Conservation (phyloP, 2,888 invertebrate genomes). For the Drosophila trichaetosa region DNA sequence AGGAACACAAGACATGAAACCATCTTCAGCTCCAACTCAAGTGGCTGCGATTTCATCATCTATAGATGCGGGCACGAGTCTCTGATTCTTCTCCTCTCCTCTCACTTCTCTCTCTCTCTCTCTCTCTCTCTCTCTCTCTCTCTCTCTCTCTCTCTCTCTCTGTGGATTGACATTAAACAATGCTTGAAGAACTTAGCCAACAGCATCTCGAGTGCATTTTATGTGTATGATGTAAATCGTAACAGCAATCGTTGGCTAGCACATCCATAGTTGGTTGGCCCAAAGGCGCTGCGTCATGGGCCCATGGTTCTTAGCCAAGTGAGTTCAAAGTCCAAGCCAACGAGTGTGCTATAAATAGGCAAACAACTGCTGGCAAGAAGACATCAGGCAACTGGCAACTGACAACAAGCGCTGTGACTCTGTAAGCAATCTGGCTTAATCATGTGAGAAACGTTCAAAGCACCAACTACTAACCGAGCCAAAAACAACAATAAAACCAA, state of each 20-base stretch:
- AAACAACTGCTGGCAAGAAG: constrained; percentile 53
- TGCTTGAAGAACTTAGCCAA: constrained; percentile 71
- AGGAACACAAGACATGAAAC: constrained; percentile 28
- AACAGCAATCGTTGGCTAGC: constrained; percentile 38
- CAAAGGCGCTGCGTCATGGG: constrained; percentile 71
- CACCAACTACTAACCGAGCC: constrained; percentile 42
- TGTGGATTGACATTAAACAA: constrained; percentile 53
- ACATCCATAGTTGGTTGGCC: constrained; percentile 9
- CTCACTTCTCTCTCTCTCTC: constrained; percentile 23
- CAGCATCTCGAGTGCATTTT: constrained; percentile 47
- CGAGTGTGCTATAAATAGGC: constrained; percentile 68
- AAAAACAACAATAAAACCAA: constrained; percentile 41
- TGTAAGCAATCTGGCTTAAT: constrained; percentile 80
- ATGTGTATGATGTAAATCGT: constrained; percentile 57
- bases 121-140: constrained; percentile 1
- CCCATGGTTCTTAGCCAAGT: constrained; percentile 39
- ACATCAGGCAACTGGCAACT: constrained; percentile 9
- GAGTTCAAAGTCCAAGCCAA: constrained; percentile 70
- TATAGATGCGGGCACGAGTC: constrained; percentile 51
- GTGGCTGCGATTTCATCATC: constrained; percentile 67
- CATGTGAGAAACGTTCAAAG: constrained; percentile 76
- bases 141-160: constrained; percentile 5
- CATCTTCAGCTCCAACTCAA: constrained; percentile 32
- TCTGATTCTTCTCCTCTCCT: constrained; percentile 3
- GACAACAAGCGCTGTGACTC: constrained; percentile 23